Evolutionary conservation across 2,888 invertebrate species (phyloP).

Genomic region (Tachina grossa): DNA sequence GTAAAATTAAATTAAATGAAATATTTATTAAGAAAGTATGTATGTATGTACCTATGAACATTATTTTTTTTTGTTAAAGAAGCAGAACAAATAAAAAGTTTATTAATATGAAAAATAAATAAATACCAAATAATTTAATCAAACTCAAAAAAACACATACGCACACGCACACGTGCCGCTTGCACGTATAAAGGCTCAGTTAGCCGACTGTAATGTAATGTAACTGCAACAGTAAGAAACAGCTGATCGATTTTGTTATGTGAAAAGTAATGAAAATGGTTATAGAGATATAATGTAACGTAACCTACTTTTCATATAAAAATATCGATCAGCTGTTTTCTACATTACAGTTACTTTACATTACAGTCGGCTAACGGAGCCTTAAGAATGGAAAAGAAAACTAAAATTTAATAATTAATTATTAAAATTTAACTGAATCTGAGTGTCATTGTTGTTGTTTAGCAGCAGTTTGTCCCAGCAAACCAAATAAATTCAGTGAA

Average conservation of each 20-base stretch:
- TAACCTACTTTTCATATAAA: no score
- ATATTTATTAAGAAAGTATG: slow-evolving; percentile 1
- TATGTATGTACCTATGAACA: neutral
- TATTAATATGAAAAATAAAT: slow-evolving; percentile 65
- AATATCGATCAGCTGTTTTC: no score
- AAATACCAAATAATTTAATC: slow-evolving; percentile 59
- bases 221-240: no score
- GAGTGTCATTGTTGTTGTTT: slow-evolving; percentile 1
- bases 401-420: slow-evolving; percentile 20
- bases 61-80: slow-evolving; percentile 16
- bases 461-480: neutral
- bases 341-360: no score
- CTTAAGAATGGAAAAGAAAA: slow-evolving; percentile 40
- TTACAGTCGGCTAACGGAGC: no score
- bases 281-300: no score
- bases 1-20: slow-evolving; percentile 34
- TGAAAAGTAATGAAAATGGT: no score
- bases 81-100: slow-evolving; percentile 61
- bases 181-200: no score
- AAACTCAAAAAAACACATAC: slow-evolving; percentile 22
- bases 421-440: neutral
- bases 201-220: no score
- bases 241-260: no score
- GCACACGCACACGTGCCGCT: neutral
- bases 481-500: neutral